Evolutionary conservation across 2,113 vertebrate species (phyloP).

Genomic region (Excalfactoria chinensis): DNA sequence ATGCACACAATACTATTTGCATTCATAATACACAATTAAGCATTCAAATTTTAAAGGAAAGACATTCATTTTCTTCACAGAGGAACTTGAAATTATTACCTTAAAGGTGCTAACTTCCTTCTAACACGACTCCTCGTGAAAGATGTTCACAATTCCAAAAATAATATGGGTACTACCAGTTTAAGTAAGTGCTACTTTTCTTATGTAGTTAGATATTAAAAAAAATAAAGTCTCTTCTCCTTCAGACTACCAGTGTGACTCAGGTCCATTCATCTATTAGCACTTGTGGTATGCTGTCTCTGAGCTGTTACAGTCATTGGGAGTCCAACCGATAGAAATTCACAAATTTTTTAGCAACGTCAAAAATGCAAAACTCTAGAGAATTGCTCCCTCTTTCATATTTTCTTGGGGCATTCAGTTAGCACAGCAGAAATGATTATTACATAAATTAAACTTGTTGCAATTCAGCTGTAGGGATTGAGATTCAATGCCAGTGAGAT

Average conservation of each 20-base stretch:
- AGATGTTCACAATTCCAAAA: background rate
- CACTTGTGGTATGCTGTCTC: background rate
- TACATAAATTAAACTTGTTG: slow-evolving; percentile 57
- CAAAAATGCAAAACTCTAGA: background rate
- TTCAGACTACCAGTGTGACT: background rate
- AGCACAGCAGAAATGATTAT: slow-evolving; percentile 40
- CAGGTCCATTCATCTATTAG: background rate
- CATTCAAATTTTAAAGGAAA: background rate
- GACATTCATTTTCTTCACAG: background rate
- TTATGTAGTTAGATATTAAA: background rate
- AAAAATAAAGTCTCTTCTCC: background rate
- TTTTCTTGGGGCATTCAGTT: slow-evolving; percentile 28
- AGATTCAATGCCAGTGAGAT: slow-evolving; percentile 19
- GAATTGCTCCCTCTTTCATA: slow-evolving; percentile 1
- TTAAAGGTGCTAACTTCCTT: background rate
- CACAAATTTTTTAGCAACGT: background rate
- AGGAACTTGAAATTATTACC: background rate
- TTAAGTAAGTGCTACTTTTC: background rate
- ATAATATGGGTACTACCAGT: background rate
- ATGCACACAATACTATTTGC: background rate
- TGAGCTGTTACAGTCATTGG: background rate
- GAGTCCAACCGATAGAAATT: background rate
- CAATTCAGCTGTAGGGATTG: slow-evolving; percentile 63
- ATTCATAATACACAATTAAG: background rate
- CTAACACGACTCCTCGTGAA: background rate